Evolutionary conservation across 2,113 vertebrate species (phyloP).

Genomic region (Trogon surrucura): DNA sequence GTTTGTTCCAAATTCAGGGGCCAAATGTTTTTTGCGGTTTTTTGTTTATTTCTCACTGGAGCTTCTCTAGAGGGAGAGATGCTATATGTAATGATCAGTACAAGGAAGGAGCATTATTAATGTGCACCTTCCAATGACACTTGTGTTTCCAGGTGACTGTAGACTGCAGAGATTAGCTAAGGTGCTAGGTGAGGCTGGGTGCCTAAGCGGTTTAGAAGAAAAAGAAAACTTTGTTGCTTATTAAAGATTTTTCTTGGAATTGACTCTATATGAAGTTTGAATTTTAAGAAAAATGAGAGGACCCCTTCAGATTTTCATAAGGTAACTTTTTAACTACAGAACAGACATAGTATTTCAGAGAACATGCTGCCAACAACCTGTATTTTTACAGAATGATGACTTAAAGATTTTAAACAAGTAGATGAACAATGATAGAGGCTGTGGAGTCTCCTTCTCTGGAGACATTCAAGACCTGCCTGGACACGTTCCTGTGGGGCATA

Average conservation of each 20-base stretch:
- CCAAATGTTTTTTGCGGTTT: not conserved
- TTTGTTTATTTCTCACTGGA: not conserved
- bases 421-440: not conserved
- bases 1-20: not conserved
- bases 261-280: not conserved
- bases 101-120: not conserved
- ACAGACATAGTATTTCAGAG: slow-evolving; percentile 5
- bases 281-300: slow-evolving; percentile 39
- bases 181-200: not conserved
- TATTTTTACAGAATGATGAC: not conserved
- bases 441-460: no score
- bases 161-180: not conserved
- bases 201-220: not conserved
- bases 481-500: no score
- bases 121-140: not conserved
- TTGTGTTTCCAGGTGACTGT: not conserved
- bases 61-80: not conserved
- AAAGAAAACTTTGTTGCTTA: not conserved
- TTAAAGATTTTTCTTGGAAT: not conserved
- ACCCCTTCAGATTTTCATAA: slow-evolving; percentile 35
- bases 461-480: no score
- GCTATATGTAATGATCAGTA: not conserved
- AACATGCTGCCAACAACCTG: slow-evolving; percentile 5
- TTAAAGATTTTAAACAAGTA: not conserved
- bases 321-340: slow-evolving; percentile 16